phyloP scores from a whole-genome alignment of 2,888 invertebrate genomes.

The Drosophila paracracens region DNA sequence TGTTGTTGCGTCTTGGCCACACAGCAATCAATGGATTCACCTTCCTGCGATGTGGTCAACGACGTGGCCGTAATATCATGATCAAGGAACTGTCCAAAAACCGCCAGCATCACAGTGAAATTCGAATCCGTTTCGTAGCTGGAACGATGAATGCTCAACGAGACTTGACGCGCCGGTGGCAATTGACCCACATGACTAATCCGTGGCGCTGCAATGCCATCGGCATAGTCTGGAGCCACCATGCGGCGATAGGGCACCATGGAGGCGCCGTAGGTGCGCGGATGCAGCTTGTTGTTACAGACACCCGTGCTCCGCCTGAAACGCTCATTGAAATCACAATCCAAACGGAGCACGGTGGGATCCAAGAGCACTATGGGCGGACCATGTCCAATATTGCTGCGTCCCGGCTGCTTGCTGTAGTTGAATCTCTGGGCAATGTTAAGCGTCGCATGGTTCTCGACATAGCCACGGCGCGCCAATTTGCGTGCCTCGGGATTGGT shows the following conservation, averaged over 20 bases:
- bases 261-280: conserved; percentile 89
- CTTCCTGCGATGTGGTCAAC: conserved; percentile 89
- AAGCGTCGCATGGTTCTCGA: conserved; percentile 89
- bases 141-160: conserved; percentile 90
- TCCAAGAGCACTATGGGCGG: conserved; percentile 80
- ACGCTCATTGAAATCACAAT: conserved; percentile 85
- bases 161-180: conserved; percentile 92
- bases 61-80: conserved; percentile 95
- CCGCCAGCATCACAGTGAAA: conserved; percentile 93
- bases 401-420: conserved; percentile 79
- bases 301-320: conserved; percentile 90
- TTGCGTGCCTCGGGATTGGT: conserved; percentile 88
- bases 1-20: conserved; percentile 66
- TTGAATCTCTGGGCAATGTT: conserved; percentile 86
- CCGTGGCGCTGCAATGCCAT: conserved; percentile 90
- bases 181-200: conserved; percentile 84
- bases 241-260: conserved; percentile 90
- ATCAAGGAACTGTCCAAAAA: conserved; percentile 95
- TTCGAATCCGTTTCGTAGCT: conserved; percentile 90
- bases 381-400: conserved; percentile 84
- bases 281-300: conserved; percentile 90
- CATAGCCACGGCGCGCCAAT: conserved; percentile 88
- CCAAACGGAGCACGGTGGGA: conserved; percentile 66
- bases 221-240: conserved; percentile 91
- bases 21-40: conserved; percentile 91